Percentiles rank a stretch among this genome's conserved stretches.
These are phyloP conservation scores for Conus ventricosus DNA, from an alignment of 1,140 invertebrate species.

Conservation along the genomic window DNA sequence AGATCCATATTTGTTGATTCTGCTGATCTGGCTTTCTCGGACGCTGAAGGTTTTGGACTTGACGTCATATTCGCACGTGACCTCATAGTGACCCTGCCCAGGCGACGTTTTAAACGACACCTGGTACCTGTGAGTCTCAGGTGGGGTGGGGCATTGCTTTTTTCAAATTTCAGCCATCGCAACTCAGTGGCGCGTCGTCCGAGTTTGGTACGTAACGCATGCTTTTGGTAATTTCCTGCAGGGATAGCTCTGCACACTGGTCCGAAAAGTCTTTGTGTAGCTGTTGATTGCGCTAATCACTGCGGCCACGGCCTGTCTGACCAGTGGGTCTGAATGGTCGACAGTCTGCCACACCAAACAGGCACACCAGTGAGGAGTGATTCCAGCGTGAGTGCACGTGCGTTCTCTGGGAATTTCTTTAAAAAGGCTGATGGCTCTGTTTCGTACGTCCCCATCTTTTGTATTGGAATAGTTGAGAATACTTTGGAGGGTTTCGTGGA, in stretches of 20 bases:
- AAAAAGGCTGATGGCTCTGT: slow-evolving; percentile 83
- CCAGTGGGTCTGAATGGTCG: neutral
- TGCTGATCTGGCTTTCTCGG: slow-evolving; percentile 86
- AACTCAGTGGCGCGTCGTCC: neutral
- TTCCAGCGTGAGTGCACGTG: slow-evolving; percentile 89
- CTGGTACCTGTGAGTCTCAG: slow-evolving; percentile 52
- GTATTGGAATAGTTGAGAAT: slow-evolving; percentile 78
- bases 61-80: slow-evolving; percentile 82
- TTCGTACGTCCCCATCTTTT: slow-evolving; percentile 76
- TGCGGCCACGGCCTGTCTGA: neutral
- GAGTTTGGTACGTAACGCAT: slow-evolving; percentile 2
- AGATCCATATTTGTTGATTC: slow-evolving; percentile 89
- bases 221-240: neutral
- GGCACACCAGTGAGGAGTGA: slow-evolving; percentile 95
- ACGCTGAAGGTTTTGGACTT: slow-evolving; percentile 80
- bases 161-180: slow-evolving; percentile 59
- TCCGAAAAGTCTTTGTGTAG: neutral
- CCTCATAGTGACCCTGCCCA: slow-evolving; percentile 85
- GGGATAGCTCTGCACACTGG: neutral
- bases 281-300: slow-evolving; percentile 11
- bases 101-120: slow-evolving; percentile 84
- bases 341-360: slow-evolving; percentile 85
- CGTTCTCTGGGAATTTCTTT: slow-evolving; percentile 78
- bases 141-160: neutral
- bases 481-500: slow-evolving; percentile 73